phyloP scores from a whole-genome alignment of 2,888 invertebrate species.

The Phortica magna region DNA sequence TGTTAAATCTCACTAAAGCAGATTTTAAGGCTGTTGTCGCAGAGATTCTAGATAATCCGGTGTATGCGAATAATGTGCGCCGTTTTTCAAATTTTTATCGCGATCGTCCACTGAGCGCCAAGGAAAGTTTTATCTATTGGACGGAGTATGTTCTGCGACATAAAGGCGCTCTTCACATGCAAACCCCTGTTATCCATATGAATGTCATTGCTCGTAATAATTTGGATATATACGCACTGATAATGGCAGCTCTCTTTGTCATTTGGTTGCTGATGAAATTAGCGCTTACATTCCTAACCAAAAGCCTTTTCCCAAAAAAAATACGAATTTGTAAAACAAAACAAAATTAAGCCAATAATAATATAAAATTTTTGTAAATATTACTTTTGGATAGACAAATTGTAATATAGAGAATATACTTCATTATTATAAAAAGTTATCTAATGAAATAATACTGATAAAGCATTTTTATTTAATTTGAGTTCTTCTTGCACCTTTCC shows the following conservation, averaged over 20 bases:
- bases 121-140: slow-evolving; percentile 80
- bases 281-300: not conserved
- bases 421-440: no score
- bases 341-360: not conserved
- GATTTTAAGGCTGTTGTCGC: not conserved
- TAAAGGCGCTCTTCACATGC: slow-evolving; percentile 79
- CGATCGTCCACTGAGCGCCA: slow-evolving; percentile 79
- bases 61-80: slow-evolving; percentile 67
- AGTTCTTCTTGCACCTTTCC: no score
- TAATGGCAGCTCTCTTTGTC: not conserved
- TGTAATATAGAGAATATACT: no score
- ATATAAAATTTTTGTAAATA: not conserved
- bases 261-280: not conserved
- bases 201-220: slow-evolving; percentile 78
- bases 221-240: slow-evolving; percentile 72
- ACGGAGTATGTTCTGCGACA: slow-evolving; percentile 80
- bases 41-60: slow-evolving; percentile 60
- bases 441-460: no score
- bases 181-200: slow-evolving; percentile 78
- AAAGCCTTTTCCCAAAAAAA: not conserved
- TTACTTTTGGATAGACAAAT: no score
- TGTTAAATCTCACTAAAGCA: slow-evolving; percentile 48
- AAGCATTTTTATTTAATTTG: no score
- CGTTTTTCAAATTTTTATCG: slow-evolving; percentile 78
- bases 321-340: not conserved